A percentile compares a stretch with the other conserved stretches of the same genome.
phyloP scores from a whole-genome alignment of 2,797 vertebrate species.

The Carapus acus region DNA sequence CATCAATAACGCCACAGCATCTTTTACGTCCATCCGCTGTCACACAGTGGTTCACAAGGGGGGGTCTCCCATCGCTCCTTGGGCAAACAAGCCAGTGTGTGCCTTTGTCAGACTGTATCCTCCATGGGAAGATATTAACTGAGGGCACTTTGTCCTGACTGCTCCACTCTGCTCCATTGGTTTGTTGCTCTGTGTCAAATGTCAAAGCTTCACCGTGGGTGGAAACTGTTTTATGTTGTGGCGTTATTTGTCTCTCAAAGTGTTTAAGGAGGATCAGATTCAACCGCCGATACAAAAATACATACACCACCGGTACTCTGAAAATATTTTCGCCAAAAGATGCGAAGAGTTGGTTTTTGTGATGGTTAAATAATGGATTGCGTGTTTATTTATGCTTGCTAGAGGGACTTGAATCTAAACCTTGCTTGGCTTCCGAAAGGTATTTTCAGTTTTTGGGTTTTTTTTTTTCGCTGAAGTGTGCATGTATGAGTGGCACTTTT shows the following conservation, averaged over 20 bases:
- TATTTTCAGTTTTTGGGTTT: constrained; percentile 3
- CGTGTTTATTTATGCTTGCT: constrained; percentile 22
- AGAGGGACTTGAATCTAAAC: constrained; percentile 10
- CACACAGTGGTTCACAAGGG: constrained; percentile 23
- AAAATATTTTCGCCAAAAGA: constrained; percentile 7
- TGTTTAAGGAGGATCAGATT: no score
- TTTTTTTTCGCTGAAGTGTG: constrained; percentile 15
- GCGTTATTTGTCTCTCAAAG: no score
- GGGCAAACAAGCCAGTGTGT: no score
- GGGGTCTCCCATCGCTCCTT: no score
- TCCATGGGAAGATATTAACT: no score
- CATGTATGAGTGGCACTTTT: constrained; percentile 16
- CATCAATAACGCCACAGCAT: constrained; percentile 52
- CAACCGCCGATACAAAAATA: no score
- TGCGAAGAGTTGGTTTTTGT: constrained; percentile 25
- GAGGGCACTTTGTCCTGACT: no score
- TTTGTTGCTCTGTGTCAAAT: constrained; percentile 16
- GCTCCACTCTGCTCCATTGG: no score
- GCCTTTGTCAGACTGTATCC: no score
- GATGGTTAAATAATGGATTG: constrained; percentile 31
- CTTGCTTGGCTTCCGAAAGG: constrained; percentile 1
- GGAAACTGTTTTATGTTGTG: constrained; percentile 16
- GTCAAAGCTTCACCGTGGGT: constrained; percentile 25
- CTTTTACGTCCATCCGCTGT: constrained; percentile 35
- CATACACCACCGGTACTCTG: no score